A percentile compares a stretch with the other conserved stretches of the same genome.
These are phyloP conservation scores for Sesia apiformis DNA, from an alignment of 2,888 invertebrate species.

Conservation along the genomic window DNA sequence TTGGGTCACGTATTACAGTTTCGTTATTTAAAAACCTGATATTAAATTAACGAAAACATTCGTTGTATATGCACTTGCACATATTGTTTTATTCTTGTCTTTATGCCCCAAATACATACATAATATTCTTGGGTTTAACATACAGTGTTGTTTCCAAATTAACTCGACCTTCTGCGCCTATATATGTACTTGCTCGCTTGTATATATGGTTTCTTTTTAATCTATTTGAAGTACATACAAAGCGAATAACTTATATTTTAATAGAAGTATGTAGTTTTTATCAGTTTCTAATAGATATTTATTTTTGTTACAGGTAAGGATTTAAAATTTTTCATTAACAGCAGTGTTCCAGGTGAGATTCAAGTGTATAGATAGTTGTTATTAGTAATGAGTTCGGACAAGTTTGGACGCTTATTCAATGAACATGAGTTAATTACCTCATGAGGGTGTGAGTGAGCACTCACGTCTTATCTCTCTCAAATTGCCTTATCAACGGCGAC, in stretches of 20 bases:
- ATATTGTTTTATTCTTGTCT: conserved; percentile 29
- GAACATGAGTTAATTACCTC: conserved; percentile 1
- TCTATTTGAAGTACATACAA: conserved; percentile 1
- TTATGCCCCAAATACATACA: conserved; percentile 53
- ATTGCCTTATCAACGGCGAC: neutral
- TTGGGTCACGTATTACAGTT: neutral
- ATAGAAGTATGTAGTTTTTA: neutral
- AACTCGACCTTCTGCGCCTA: conserved; percentile 44
- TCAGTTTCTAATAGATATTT: conserved; percentile 2
- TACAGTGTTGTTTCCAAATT: conserved; percentile 49
- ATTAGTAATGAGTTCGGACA: no score
- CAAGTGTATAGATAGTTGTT: conserved; percentile 4
- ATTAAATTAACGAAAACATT: conserved; percentile 4
- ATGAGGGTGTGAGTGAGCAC: neutral
- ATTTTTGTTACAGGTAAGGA: conserved; percentile 59
- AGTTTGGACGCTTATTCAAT: no score
- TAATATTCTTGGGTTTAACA: conserved; percentile 41
- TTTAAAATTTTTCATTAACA: conserved; percentile 14
- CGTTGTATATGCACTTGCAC: conserved; percentile 1
- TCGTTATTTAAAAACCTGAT: neutral
- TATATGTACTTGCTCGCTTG: conserved; percentile 4
- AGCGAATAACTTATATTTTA: neutral
- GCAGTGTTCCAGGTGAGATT: conserved; percentile 38
- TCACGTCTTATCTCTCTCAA: neutral
- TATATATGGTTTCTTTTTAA: conserved; percentile 32